These are phyloP conservation scores for Anthonomus grandis DNA, from an alignment of 1,140 invertebrate species.

Conservation along the genomic window DNA sequence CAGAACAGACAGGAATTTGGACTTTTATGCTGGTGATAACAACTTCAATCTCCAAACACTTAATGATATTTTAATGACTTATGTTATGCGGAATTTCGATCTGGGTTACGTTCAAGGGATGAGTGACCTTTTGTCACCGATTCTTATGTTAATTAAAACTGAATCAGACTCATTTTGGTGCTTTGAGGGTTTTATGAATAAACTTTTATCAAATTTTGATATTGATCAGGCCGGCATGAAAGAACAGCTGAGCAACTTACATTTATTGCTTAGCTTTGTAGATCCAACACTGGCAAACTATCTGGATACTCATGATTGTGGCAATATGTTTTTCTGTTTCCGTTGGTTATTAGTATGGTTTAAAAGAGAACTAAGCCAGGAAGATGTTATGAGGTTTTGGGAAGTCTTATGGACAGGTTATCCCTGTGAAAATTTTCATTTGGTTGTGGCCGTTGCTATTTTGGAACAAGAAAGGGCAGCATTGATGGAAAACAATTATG, in stretches of 20 bases:
- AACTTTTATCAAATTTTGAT: constrained; percentile 95
- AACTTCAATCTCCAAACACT: constrained; percentile 84
- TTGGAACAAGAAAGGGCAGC: constrained; percentile 81
- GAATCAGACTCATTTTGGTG: constrained; percentile 99
- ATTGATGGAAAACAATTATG: constrained; percentile 86
- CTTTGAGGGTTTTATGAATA: constrained; percentile 98
- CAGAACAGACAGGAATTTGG: constrained; percentile 87
- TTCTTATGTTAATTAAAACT: constrained; percentile 85
- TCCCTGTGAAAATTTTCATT: constrained; percentile 92
- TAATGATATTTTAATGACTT: constrained; percentile 95
- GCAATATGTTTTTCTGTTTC: constrained; percentile 99
- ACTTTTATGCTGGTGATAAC: constrained; percentile 88
- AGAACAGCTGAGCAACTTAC: constrained; percentile 81
- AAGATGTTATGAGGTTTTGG: constrained; percentile 75
- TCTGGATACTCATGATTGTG: constrained; percentile 86
- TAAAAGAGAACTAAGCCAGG: constrained; percentile 73
- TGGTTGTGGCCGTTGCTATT: constrained; percentile 87
- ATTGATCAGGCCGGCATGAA: constrained; percentile 98
- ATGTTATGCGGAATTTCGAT: constrained; percentile 99
- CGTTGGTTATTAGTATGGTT: constrained; percentile 85
- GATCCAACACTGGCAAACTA: constrained; percentile 85
- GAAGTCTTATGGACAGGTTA: constrained; percentile 87
- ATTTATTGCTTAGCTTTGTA: constrained; percentile 74
- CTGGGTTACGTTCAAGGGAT: constrained; percentile 95
- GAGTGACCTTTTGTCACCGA: constrained; percentile 94